Base-by-base conservation (phyloP, 1,140 invertebrate genomes). In the Spodoptera frugiperda region DNA sequence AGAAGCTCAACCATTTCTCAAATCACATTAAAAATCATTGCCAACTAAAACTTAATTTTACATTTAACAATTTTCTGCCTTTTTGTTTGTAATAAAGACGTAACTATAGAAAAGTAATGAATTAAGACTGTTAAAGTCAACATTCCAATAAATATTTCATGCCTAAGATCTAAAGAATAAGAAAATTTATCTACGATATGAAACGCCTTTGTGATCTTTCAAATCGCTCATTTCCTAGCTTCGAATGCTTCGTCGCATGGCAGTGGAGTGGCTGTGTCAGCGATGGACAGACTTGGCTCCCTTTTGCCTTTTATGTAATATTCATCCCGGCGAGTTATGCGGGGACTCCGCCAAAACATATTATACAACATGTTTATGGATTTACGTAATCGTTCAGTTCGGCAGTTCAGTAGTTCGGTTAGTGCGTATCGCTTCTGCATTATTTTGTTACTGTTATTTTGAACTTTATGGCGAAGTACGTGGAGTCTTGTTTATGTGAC, bases 271-370 rank as follows among this genome's bases (percentile, higher is more conserved):
- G 75, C 82, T 84, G 80, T 76, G 82, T 85, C 84, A 85, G 84
- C 84, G 70, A 78, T 78, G 81, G 80, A 83, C 77, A 54, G 71
- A 74, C 61, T 84, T 80, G 84, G 82, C 84, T 85, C 78, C 82
- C 78, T 79, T 67, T 79, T 63, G 81, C 73, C 80, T 84, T 85
- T 85, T 85, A 83, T 85, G 80, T 85, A 85, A 83, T 85, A 85
- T 84, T 82, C 78, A 82, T 85, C 79, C 73, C 30, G 30, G 8
- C 74, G 63, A 82, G 81, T 77, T 83, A 85, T 87, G 82, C 84
- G 59, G 48, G 71, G 77, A 70, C 67, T 76, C 63, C 75, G 82
- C 84, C 80, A 86, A 85, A 83, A 82, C 78, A 82, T 82, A 82
- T 84, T 81, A 81, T 61, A 77, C 76, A 80, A 68, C 63, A 85